Evolutionary conservation across 2,113 vertebrate genomes (phyloP).

Genomic region (Stictonetta naevosa): DNA sequence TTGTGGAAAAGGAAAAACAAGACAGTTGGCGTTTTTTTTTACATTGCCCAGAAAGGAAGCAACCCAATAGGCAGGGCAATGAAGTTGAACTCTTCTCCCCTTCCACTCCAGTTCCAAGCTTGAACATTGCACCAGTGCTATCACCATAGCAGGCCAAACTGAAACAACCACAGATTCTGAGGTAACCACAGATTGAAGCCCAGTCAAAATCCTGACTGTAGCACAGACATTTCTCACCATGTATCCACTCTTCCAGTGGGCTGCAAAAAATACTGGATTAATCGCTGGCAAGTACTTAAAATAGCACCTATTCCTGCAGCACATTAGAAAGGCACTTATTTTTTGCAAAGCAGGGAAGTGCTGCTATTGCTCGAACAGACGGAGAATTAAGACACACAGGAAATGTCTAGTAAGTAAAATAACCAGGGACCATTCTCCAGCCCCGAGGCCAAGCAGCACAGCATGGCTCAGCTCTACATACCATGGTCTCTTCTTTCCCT

Average conservation of each 20-base stretch:
- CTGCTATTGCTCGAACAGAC: not conserved
- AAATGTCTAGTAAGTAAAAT: constrained; percentile 54
- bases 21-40: constrained; percentile 11
- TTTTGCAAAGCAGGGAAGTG: not conserved
- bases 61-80: constrained; percentile 7
- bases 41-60: constrained; percentile 15
- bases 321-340: not conserved
- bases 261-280: not conserved
- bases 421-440: constrained; percentile 1
- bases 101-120: not conserved
- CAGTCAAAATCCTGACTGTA: not conserved
- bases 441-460: constrained; percentile 15
- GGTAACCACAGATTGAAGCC: not conserved
- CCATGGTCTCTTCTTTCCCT: constrained; percentile 1
- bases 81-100: not conserved
- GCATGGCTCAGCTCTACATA: constrained; percentile 1
- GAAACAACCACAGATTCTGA: not conserved
- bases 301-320: constrained; percentile 52
- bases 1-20: constrained; percentile 36
- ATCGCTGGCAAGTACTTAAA: constrained; percentile 28
- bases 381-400: constrained; percentile 40
- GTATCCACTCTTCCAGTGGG: not conserved
- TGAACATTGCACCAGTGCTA: not conserved
- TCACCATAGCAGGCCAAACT: not conserved
- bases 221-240: not conserved